Evolutionary conservation across 1,140 invertebrate species (phyloP).

Genomic region (Matsumurasca onukii): DNA sequence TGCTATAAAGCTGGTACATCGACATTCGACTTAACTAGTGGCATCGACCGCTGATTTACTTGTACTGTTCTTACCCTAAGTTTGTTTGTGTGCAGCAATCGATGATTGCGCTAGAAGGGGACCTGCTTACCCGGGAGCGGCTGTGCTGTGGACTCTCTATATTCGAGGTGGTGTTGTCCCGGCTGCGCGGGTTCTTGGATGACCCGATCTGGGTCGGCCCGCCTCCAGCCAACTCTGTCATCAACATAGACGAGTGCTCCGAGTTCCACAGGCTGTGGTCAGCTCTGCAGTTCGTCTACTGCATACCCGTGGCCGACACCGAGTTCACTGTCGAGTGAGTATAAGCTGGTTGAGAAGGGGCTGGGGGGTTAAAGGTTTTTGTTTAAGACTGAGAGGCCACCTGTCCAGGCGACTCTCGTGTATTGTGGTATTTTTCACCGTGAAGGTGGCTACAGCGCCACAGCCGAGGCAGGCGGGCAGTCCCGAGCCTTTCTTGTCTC

Average conservation of each 20-base stretch:
- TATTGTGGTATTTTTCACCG: too few relatives aligned
- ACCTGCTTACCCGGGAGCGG: constrained; percentile 93
- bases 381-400: too few relatives aligned
- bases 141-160: constrained; percentile 98
- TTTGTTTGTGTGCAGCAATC: constrained; percentile 81
- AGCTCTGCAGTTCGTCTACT: constrained; percentile 97
- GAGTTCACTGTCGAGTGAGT: constrained; percentile 96
- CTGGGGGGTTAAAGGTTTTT: too few relatives aligned
- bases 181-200: constrained; percentile 81
- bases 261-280: constrained; percentile 99
- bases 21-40: too few relatives aligned
- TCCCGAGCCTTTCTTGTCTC: too few relatives aligned
- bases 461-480: too few relatives aligned
- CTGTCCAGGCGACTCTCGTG: too few relatives aligned
- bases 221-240: constrained; percentile 86
- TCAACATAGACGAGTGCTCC: constrained; percentile 95
- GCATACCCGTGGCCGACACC: constrained; percentile 94
- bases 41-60: too few relatives aligned
- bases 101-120: constrained; percentile 89
- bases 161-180: constrained; percentile 91
- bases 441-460: too few relatives aligned
- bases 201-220: constrained; percentile 92
- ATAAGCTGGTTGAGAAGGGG: too few relatives aligned
- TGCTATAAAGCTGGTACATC: too few relatives aligned
- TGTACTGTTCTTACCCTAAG: too few relatives aligned